phyloP scores from a whole-genome alignment of 2,888 invertebrate species.

The Drosophila paracracens region DNA sequence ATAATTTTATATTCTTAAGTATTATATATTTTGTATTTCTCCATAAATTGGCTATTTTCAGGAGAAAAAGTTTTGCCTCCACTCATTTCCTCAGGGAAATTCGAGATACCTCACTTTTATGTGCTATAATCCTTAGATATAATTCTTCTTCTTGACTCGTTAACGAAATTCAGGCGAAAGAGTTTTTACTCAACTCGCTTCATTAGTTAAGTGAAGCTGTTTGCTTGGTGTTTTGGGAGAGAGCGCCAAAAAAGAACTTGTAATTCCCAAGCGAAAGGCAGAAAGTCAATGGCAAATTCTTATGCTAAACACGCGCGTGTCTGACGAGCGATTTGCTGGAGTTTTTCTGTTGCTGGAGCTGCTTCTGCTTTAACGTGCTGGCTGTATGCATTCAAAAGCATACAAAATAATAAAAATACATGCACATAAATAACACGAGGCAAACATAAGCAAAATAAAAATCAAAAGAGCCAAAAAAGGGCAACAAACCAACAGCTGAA shows the following conservation, averaged over 20 bases:
- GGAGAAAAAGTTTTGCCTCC: background rate
- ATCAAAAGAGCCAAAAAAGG: slow-evolving; percentile 62
- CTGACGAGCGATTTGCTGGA: slow-evolving; percentile 66
- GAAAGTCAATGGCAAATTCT: slow-evolving; percentile 53
- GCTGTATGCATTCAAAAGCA: slow-evolving; percentile 55
- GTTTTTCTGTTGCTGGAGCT: slow-evolving; percentile 43
- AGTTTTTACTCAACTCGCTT: slow-evolving; percentile 12
- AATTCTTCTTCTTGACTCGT: background rate
- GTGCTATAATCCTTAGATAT: background rate
- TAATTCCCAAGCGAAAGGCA: slow-evolving; percentile 62
- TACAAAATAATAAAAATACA: slow-evolving; percentile 64
- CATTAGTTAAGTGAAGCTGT: slow-evolving; percentile 49
- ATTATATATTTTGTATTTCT: background rate
- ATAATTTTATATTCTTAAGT: background rate
- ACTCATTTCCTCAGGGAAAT: background rate
- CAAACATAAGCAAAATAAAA: slow-evolving; percentile 60
- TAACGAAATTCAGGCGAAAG: slow-evolving; percentile 24
- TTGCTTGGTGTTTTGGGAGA: slow-evolving; percentile 22
- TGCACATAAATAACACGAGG: slow-evolving; percentile 74
- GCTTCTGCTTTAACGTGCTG: slow-evolving; percentile 24
- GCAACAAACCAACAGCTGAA: slow-evolving; percentile 22
- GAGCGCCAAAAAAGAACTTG: slow-evolving; percentile 35
- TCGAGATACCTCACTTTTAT: background rate
- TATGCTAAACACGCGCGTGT: slow-evolving; percentile 74
- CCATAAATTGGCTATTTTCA: background rate